Conservation (phyloP, 2,888 invertebrate genomes). For the Acholoe squamosa region DNA sequence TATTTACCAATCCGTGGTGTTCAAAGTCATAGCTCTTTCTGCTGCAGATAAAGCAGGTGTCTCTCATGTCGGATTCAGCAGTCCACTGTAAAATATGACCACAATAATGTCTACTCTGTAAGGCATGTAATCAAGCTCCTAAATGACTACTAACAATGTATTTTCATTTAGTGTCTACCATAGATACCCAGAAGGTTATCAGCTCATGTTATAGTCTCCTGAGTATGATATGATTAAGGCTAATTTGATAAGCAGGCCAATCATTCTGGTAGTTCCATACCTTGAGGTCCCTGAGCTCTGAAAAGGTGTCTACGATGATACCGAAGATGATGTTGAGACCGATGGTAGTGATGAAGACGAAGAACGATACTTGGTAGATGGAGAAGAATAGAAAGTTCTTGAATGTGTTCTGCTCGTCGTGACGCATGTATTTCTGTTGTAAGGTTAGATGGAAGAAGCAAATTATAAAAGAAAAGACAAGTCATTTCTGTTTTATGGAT, state of each 20-base stretch:
- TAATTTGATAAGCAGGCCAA: not conserved
- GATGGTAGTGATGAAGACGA: slow-evolving; percentile 83
- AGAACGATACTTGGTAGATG: slow-evolving; percentile 83
- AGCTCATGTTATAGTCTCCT: too few relatives aligned
- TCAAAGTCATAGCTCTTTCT: slow-evolving; percentile 83
- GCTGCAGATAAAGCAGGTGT: slow-evolving; percentile 83
- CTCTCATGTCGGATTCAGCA: slow-evolving; percentile 83
- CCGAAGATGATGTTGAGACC: slow-evolving; percentile 84
- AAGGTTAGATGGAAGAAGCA: not conserved
- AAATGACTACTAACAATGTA: too few relatives aligned
- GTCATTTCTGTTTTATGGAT: too few relatives aligned
- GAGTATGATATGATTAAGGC: too few relatives aligned
- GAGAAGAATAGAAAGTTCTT: slow-evolving; percentile 80
- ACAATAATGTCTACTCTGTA: too few relatives aligned
- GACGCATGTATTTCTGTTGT: slow-evolving; percentile 69
- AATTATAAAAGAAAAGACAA: too few relatives aligned
- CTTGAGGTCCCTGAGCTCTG: slow-evolving; percentile 83
- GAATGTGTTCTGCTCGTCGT: slow-evolving; percentile 74
- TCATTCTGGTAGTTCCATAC: slow-evolving; percentile 69
- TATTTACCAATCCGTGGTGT: slow-evolving; percentile 79
- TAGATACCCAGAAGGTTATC: too few relatives aligned
- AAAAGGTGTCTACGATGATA: slow-evolving; percentile 84
- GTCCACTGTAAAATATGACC: slow-evolving; percentile 80
- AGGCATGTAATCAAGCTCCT: too few relatives aligned
- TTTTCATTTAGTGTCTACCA: too few relatives aligned